A percentile compares a stretch with the other conserved stretches of the same genome.
phyloP scores from a whole-genome alignment of 2,797 vertebrate species.

The Streptopelia turtur region DNA sequence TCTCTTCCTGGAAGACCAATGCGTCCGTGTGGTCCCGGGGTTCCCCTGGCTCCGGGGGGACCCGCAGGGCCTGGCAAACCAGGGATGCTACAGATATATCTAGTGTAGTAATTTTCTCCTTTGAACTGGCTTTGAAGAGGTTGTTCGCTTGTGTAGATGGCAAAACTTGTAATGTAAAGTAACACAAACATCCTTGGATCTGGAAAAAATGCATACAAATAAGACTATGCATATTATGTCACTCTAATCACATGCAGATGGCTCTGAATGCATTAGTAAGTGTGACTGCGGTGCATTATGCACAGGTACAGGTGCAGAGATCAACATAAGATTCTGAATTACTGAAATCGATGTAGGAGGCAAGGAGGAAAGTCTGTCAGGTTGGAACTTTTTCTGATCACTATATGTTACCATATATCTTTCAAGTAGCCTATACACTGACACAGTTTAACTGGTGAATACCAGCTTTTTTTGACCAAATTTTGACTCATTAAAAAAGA shows the following conservation, averaged over 20 bases:
- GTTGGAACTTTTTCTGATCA: not conserved
- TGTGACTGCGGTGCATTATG: not conserved
- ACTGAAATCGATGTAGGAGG: not conserved
- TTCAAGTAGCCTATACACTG: not conserved
- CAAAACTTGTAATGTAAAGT: constrained; percentile 87
- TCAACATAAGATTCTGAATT: not conserved
- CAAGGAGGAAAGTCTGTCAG: not conserved
- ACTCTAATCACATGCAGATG: not conserved
- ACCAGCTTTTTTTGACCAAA: not conserved
- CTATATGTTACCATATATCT: not conserved
- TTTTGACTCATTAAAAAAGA: not conserved
- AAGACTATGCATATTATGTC: not conserved
- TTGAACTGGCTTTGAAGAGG: constrained; percentile 83
- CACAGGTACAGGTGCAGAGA: not conserved
- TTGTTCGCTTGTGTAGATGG: constrained; percentile 86
- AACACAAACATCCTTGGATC: constrained; percentile 88
- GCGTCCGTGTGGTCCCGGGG: constrained; percentile 87
- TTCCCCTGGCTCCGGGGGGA: constrained; percentile 83
- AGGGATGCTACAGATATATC: constrained; percentile 91
- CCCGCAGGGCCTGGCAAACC: constrained; percentile 89
- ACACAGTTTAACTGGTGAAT: not conserved
- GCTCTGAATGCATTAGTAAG: not conserved
- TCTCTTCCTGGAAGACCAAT: constrained; percentile 96
- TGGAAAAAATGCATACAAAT: constrained; percentile 63
- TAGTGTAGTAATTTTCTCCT: constrained; percentile 82